These are phyloP conservation scores for Scaptomyza parva DNA, from an alignment of 2,888 invertebrate species.

Conservation along the genomic window DNA sequence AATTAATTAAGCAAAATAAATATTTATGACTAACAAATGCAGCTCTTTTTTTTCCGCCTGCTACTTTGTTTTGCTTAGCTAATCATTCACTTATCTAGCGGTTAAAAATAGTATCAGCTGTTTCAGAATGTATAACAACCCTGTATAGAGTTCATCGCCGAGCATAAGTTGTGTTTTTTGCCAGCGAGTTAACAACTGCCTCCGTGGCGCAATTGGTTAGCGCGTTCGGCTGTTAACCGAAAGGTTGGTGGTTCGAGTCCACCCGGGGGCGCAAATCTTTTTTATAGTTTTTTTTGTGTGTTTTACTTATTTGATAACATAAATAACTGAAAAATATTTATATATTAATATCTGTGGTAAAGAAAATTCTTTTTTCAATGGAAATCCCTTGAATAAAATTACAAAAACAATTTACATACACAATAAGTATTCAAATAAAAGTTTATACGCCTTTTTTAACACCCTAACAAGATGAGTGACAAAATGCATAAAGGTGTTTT, in stretches of 20 bases:
- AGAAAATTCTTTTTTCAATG: background rate
- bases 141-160: background rate
- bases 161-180: conserved; percentile 9
- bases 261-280: conserved; percentile 46
- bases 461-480: conserved; percentile 5
- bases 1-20: conserved; percentile 10
- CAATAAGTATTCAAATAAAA: background rate
- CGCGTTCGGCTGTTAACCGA: conserved; percentile 99
- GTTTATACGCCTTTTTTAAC: conserved; percentile 30
- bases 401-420: background rate
- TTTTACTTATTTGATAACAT: too few species aligned
- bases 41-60: background rate
- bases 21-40: conserved; percentile 24
- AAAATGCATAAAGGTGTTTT: conserved; percentile 23
- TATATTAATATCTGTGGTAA: too few species aligned
- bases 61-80: background rate
- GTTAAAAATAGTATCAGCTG: conserved; percentile 7
- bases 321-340: background rate
- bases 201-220: conserved; percentile 97
- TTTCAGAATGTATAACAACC: background rate
- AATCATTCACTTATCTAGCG: conserved; percentile 23
- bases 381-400: conserved; percentile 1
- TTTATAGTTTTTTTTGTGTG: conserved; percentile 2
- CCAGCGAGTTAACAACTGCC: conserved; percentile 59
- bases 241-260: conserved; percentile 97